Conservation (phyloP, 2,888 invertebrate genomes). For the Machimus rusticus region DNA sequence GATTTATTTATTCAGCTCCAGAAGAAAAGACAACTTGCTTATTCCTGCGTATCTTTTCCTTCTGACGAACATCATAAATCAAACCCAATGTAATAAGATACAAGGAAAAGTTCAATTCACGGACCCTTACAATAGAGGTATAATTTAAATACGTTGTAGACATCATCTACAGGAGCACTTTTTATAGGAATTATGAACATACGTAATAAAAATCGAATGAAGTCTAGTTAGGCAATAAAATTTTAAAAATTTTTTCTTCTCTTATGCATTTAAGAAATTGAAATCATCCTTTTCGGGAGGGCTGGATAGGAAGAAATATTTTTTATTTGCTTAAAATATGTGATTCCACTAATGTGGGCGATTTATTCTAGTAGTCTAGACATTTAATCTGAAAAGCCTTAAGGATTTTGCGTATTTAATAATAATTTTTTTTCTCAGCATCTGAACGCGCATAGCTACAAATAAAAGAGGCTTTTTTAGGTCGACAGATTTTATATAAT, state of each 20-base stretch:
- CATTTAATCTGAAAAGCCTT: background rate
- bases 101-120: background rate
- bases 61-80: conserved; percentile 5
- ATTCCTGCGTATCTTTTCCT: conserved; percentile 10
- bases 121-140: background rate
- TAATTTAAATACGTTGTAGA: background rate
- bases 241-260: background rate
- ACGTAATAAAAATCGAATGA: background rate
- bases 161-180: background rate
- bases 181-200: background rate
- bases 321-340: background rate
- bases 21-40: background rate
- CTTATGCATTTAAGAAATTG: background rate
- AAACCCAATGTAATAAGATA: conserved; percentile 3
- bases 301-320: background rate
- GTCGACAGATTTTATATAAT: too few species aligned
- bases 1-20: conserved; percentile 24
- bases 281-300: background rate
- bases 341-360: background rate
- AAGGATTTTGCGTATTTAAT: background rate
- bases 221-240: background rate
- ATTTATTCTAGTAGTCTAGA: background rate
- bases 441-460: background rate
- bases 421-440: background rate
- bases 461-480: too few species aligned